phyloP scores from a whole-genome alignment of 1,140 invertebrate species.

The Tetramorium alpestre region DNA sequence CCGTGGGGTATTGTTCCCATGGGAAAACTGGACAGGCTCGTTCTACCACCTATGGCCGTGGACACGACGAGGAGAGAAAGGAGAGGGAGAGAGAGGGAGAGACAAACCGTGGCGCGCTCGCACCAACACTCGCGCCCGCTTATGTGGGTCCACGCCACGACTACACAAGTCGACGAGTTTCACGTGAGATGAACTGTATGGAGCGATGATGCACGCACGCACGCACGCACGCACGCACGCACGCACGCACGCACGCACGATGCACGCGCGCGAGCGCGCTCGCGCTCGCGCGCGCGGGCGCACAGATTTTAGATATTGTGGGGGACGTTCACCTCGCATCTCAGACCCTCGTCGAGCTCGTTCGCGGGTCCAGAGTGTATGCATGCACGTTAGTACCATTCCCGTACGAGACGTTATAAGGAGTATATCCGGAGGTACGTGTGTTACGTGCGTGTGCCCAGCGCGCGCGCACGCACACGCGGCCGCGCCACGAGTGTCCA shows the following conservation, averaged over 20 bases:
- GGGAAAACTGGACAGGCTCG: slow-evolving; percentile 81
- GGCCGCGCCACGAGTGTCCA: slow-evolving; percentile 29
- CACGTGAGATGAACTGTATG: slow-evolving; percentile 68
- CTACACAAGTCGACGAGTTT: slow-evolving; percentile 44
- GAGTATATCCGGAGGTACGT: slow-evolving; percentile 56
- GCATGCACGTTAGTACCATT: slow-evolving; percentile 60
- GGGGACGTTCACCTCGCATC: slow-evolving; percentile 82
- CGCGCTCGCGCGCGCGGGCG: slow-evolving; percentile 66
- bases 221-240: slow-evolving; percentile 38
- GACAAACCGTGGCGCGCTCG: slow-evolving; percentile 45
- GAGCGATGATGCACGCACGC: slow-evolving; percentile 32
- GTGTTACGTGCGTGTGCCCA: not conserved
- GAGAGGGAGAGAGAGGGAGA: slow-evolving; percentile 28
- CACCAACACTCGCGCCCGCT: slow-evolving; percentile 13
- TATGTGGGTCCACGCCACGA: slow-evolving; percentile 30
- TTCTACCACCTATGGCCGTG: slow-evolving; percentile 73
- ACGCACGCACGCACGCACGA: slow-evolving; percentile 42
- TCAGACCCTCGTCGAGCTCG: slow-evolving; percentile 73
- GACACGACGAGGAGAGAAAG: slow-evolving; percentile 45
- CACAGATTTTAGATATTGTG: slow-evolving; percentile 82
- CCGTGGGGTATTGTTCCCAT: slow-evolving; percentile 82
- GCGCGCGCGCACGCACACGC: not conserved
- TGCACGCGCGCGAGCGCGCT: slow-evolving; percentile 58
- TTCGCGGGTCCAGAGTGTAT: slow-evolving; percentile 64
- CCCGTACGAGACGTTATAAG: slow-evolving; percentile 70